These are phyloP conservation scores for Mythimna ferrago DNA, from an alignment of 2,888 invertebrate genomes.

Conservation along the genomic window DNA sequence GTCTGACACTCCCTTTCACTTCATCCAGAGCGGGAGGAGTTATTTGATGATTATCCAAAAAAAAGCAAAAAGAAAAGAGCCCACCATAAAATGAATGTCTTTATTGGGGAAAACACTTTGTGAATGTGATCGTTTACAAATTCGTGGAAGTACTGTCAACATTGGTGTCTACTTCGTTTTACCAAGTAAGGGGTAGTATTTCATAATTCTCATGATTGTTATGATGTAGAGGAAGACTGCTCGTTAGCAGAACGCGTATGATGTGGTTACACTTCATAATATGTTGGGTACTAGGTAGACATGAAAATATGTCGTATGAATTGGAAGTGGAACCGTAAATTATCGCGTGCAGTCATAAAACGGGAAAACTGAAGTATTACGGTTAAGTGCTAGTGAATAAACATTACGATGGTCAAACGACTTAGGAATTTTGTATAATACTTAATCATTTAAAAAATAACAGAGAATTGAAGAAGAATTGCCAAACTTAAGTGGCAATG, in stretches of 20 bases:
- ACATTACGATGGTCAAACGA: conserved; percentile 7
- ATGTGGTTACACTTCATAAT: conserved; percentile 33
- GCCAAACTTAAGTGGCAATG: no score
- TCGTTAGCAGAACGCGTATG: conserved; percentile 55
- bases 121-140: not conserved
- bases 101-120: no score
- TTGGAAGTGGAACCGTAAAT: conserved; percentile 24
- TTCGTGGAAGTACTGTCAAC: not conserved
- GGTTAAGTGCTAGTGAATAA: conserved; percentile 44
- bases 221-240: conserved; percentile 47
- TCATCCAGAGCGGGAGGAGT: no score
- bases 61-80: no score
- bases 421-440: no score
- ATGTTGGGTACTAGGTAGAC: not conserved
- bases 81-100: no score
- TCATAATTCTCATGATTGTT: conserved; percentile 57
- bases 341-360: conserved; percentile 36
- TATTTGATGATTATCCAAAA: no score
- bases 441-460: no score
- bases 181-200: conserved; percentile 44
- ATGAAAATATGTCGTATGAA: conserved; percentile 8
- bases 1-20: no score
- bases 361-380: conserved; percentile 22
- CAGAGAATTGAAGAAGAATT: no score
- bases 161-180: conserved; percentile 11